A percentile compares a stretch with the other conserved stretches of the same genome.
These are phyloP conservation scores for Pseudococcus jackbeardsleyi DNA, from an alignment of 2,888 invertebrate species.

Conservation along the genomic window DNA sequence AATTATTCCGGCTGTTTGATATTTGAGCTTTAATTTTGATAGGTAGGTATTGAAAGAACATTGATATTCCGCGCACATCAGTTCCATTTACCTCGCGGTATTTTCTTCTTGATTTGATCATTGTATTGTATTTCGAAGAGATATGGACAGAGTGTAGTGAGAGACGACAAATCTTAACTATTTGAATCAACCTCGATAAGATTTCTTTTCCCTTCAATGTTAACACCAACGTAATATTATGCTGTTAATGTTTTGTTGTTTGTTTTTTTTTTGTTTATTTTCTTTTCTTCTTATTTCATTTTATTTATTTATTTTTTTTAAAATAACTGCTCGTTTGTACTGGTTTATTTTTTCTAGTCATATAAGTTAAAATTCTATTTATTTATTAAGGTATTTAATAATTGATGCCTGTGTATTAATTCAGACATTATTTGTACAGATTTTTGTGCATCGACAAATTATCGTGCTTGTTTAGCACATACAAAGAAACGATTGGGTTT, in stretches of 20 bases:
- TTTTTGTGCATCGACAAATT: slow-evolving; percentile 1
- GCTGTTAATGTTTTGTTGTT: not conserved
- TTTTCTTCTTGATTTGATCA: too few relatives aligned
- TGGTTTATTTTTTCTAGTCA: slow-evolving; percentile 35
- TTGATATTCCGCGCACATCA: too few relatives aligned
- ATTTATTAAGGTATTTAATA: not conserved
- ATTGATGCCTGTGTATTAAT: too few relatives aligned
- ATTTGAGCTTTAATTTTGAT: too few relatives aligned
- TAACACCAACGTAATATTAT: too few relatives aligned
- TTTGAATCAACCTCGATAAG: too few relatives aligned
- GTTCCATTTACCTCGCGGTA: too few relatives aligned
- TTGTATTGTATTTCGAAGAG: too few relatives aligned
- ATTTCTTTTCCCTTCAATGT: not conserved
- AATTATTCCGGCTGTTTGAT: too few relatives aligned
- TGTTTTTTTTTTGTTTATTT: not conserved
- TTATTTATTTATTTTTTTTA: not conserved
- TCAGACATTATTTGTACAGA: not conserved
- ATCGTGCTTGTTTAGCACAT: not conserved
- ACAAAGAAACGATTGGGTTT: not conserved
- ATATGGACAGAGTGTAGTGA: too few relatives aligned
- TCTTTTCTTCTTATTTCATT: not conserved
- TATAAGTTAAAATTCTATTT: slow-evolving; percentile 2
- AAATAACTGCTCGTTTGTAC: not conserved
- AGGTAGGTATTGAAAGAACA: too few relatives aligned
- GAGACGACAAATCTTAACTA: too few relatives aligned